Conservation (phyloP, 2,797 vertebrate genomes). For the Meriones psammophilus region DNA sequence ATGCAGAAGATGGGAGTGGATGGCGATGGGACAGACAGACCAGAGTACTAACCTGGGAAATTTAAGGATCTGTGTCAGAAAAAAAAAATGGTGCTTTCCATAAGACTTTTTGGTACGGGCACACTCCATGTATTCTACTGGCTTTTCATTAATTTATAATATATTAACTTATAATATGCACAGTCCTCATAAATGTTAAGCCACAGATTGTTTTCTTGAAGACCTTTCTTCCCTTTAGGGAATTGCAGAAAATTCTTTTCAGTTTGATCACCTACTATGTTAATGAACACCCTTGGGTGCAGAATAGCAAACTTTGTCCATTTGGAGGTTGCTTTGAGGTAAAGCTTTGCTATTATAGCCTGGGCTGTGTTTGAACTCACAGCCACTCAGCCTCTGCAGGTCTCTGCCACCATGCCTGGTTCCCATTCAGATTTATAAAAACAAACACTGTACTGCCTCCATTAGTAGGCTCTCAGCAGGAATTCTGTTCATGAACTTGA, state of each 20-base stretch:
- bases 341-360: not conserved
- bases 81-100: not conserved
- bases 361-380: not conserved
- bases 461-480: not conserved
- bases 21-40: too few species aligned
- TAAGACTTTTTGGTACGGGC: constrained; percentile 10
- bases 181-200: constrained; percentile 18
- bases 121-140: not conserved
- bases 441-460: not conserved
- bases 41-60: not conserved
- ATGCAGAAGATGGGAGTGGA: not conserved
- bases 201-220: not conserved
- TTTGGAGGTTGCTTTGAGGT: not conserved
- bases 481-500: not conserved
- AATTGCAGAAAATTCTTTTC: constrained; percentile 34
- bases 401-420: not conserved
- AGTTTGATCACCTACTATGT: not conserved
- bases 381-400: not conserved
- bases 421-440: not conserved
- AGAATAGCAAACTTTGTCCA: not conserved
- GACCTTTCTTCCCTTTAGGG: not conserved
- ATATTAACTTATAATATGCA: not conserved
- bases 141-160: constrained; percentile 40
- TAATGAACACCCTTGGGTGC: not conserved
- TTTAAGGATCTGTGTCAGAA: not conserved